Evolutionary conservation across 1,140 invertebrate species (phyloP).

Genomic region (Heliconius congener): DNA sequence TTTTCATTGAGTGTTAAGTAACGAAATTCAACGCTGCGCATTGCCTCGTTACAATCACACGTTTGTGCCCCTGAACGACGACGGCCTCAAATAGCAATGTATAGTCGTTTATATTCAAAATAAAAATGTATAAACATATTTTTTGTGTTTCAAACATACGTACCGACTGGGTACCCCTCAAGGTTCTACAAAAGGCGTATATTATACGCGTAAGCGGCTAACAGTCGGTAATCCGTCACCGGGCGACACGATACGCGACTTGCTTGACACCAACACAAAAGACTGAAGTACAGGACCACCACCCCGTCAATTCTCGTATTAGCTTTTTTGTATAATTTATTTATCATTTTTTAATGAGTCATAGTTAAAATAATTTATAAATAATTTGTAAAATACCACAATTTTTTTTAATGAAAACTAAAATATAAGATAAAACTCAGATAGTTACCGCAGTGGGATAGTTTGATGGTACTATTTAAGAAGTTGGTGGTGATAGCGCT

Average conservation of each 20-base stretch:
- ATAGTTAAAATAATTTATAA: not conserved
- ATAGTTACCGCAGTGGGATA: no score
- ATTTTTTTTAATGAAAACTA: not conserved
- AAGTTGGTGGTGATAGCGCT: no score
- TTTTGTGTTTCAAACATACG: conserved; percentile 4
- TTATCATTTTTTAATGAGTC: conserved; percentile 1
- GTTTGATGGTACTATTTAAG: no score
- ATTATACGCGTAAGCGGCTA: conserved; percentile 63
- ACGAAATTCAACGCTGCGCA: no score
- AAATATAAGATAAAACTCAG: not conserved
- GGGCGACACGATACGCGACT: conserved; percentile 46
- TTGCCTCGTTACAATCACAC: no score
- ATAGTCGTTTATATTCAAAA: not conserved
- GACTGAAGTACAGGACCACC: conserved; percentile 37
- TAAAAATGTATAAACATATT: not conserved
- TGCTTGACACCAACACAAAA: conserved; percentile 54
- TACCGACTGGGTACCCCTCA: conserved; percentile 35
- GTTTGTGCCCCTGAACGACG: no score
- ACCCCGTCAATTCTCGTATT: conserved; percentile 24
- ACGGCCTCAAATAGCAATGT: no score
- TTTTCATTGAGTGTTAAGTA: no score
- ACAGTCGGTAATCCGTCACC: conserved; percentile 67
- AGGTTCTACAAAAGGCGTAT: conserved; percentile 48
- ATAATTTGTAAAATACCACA: not conserved
- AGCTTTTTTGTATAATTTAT: conserved; percentile 16